Base-by-base conservation (phyloP, 2,888 invertebrate species). In the Drosophila villosipedis region DNA sequence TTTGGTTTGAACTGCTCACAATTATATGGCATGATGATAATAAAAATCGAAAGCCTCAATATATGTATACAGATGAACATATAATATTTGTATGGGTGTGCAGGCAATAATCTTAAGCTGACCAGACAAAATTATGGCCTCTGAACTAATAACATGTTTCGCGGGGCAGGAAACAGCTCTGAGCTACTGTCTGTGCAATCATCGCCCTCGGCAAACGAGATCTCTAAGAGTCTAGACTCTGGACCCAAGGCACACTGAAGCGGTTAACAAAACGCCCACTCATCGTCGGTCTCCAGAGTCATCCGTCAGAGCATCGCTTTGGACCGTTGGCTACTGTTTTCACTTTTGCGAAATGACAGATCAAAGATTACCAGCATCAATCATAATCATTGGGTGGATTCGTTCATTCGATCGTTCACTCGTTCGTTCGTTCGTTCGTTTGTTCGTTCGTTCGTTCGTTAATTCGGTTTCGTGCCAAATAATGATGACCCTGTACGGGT, bases 261-360 rank as follows among this genome's bases (percentile, higher is more conserved):
- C 52, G 61, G 81, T 64, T 73, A 78, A 80, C 81, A 78, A 82
- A 89, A 86, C 89, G 82, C 85, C 89, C 75, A 86, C 89, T 89
- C 86, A 88, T 85, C 82, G 78, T 67, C 70, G 68, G 62, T 57
- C 64, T 43, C 16, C 30, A 14, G n/a, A 57, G 57, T n/a, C 39
- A 41, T 39, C n/a, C 63, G 65, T 66, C 64, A 41, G 60, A 30
- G 73, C 47, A 65, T 54, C 62, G 63, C 43, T 55, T 68, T 68
- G 68, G 49, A 39, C 68, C 72, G 53, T 60, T 52, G 73, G 76
- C 76, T 83, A 71, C 76, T 80, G 76, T 82, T 85, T 84, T 85
- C 84, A 76, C 75, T 80, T 84, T 82, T 64, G 82, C 75, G 71
- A 86, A 85, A 89, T 82, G 78, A 84, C 86, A 84, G 85, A 82